Evolutionary conservation across 2,888 invertebrate genomes (phyloP).

Genomic region (Parelbella ahira): DNA sequence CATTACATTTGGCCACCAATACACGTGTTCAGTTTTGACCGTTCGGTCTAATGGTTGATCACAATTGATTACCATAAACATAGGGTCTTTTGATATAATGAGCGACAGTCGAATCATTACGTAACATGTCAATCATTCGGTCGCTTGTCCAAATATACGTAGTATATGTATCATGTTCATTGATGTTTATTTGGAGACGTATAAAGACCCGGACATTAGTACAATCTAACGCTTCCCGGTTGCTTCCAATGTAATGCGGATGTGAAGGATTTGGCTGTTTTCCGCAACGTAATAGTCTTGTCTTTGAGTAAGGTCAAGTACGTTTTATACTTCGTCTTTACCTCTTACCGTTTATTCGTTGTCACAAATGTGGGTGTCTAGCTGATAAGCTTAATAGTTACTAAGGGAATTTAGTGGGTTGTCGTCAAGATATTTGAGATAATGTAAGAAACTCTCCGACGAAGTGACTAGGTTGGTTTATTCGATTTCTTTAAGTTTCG

Average conservation of each 20-base stretch:
- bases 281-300: slow-evolving; percentile 19
- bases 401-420: background rate
- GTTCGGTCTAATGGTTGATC: slow-evolving; percentile 3
- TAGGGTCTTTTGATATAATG: slow-evolving; percentile 6
- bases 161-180: slow-evolving; percentile 12
- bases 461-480: too few species aligned
- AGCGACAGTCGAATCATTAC: background rate
- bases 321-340: slow-evolving; percentile 5
- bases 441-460: too few species aligned
- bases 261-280: slow-evolving; percentile 19
- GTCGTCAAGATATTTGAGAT: too few species aligned
- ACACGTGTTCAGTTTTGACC: slow-evolving; percentile 9
- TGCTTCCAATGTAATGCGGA: slow-evolving; percentile 14
- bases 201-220: too few species aligned
- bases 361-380: too few species aligned
- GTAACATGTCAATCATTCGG: slow-evolving; percentile 9
- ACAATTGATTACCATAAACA: slow-evolving; percentile 16
- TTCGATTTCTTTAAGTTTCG: too few species aligned
- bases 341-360: background rate
- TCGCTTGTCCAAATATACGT: slow-evolving; percentile 2
- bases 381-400: slow-evolving; percentile 6
- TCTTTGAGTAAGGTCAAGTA: slow-evolving; percentile 20
- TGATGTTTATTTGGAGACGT: slow-evolving; percentile 9
- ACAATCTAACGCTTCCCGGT: slow-evolving; percentile 7
- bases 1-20: slow-evolving; percentile 2